Base-by-base conservation (phyloP, 2,113 vertebrate species). In the Lophochroa leadbeateri region DNA sequence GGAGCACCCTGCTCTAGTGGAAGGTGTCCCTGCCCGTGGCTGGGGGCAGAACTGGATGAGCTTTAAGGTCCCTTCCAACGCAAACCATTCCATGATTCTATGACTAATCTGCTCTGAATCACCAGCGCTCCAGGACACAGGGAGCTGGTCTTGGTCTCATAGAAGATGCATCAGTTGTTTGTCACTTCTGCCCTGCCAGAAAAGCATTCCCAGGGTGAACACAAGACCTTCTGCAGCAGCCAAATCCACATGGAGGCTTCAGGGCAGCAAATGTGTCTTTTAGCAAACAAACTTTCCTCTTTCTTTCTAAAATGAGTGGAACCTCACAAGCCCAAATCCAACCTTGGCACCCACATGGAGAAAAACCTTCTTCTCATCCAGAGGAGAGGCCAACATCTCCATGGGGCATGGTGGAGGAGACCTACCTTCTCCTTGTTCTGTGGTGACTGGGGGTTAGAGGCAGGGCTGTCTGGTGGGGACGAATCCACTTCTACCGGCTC, bases 401-500 rank as follows among this genome's bases (percentile, higher is more conserved):
- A 1, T 11, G 4, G 18, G 47, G 52, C 53, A n/a, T 0, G 2
- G 44, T 0, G 6, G 2, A 13, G 18, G 53, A n/a, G 29, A 49
- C 93, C 85, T 92, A 98, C 98, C 98, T 98, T 98, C 52, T 97
- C 97, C 39, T 97, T 97, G 71, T 29, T 75, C 49, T 77, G 94
- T 0, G 98, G 97, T 1, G 97, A 97, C 23, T 50, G 94, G 2
- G 99, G 98, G 80, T 97, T 90, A 4, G 99, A 98, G 7, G 96
- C 98, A 31, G 99, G 99, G 88, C 99, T 99, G 67, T 96, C 97
- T 1, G 99, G 98, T 3, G 99, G 98, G 7, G 99, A 98, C 5
- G 99, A 99, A 53, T 99, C 99, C 31, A 99, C 99, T 75, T 99
- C 99, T 49, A 99, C 98, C 2, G 98, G 98, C 65, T 98, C 98